A percentile compares a stretch with the other conserved stretches of the same genome.
These are phyloP conservation scores for Saguinus imperator DNA, from an alignment of 2,113 vertebrate species.

Conservation along the genomic window DNA sequence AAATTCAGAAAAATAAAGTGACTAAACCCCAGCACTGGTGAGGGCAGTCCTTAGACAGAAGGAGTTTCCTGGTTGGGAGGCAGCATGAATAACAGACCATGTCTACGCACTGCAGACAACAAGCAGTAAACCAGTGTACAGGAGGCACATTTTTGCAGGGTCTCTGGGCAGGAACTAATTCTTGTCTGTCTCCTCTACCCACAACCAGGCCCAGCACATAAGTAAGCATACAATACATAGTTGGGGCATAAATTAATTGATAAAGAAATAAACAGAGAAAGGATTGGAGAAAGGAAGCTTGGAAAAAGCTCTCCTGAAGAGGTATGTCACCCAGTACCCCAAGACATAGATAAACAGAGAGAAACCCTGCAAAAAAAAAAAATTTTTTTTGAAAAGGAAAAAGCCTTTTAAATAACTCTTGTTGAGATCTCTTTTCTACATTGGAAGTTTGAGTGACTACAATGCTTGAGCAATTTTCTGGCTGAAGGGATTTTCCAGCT, in stretches of 20 bases:
- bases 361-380: neutral
- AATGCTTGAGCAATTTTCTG: neutral
- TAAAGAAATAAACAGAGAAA: neutral
- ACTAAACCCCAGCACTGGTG: accelerated
- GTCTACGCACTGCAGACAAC: neutral
- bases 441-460: neutral
- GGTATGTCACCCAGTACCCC: neutral
- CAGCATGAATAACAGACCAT: accelerated
- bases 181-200: neutral
- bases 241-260: neutral
- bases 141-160: neutral
- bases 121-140: too few species aligned
- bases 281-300: neutral
- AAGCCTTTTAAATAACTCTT: neutral
- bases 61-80: neutral
- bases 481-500: slow-evolving; percentile 46
- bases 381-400: neutral
- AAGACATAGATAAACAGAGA: neutral
- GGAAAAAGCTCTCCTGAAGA: neutral
- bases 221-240: neutral
- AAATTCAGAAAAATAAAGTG: neutral
- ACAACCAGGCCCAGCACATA: neutral
- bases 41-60: neutral
- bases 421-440: neutral
- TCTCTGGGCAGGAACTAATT: neutral